phyloP scores from a whole-genome alignment of 2,888 invertebrate genomes.

The Nomada ruficornis region DNA sequence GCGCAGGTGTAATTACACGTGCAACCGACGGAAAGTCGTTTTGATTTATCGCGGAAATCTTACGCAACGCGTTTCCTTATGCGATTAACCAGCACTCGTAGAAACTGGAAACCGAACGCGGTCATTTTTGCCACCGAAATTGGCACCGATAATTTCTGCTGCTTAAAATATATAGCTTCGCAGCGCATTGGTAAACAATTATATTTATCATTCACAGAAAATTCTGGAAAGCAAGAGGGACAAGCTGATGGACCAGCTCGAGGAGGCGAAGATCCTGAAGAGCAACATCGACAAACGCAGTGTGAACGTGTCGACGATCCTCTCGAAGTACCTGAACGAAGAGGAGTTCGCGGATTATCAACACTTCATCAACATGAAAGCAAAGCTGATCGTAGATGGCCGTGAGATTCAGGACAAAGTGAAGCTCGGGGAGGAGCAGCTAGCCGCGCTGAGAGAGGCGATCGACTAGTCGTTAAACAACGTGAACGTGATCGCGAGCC shows the following conservation, averaged over 20 bases:
- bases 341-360: conserved; percentile 92
- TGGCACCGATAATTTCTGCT: too few relatives aligned
- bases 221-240: conserved; percentile 90
- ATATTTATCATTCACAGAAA: conserved; percentile 85
- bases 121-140: too few relatives aligned
- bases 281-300: conserved; percentile 92
- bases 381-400: conserved; percentile 92
- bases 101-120: not conserved
- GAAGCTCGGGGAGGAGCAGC: conserved; percentile 92
- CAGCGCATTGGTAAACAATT: too few relatives aligned
- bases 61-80: conserved; percentile 10
- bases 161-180: too few relatives aligned
- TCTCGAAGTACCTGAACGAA: conserved; percentile 89
- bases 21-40: conserved; percentile 11
- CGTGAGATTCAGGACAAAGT: conserved; percentile 94
- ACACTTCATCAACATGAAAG: conserved; percentile 94
- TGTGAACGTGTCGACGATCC: conserved; percentile 88
- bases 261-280: conserved; percentile 93
- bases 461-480: conserved; percentile 77
- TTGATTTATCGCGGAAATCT: conserved; percentile 22
- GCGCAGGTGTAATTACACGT: conserved; percentile 12
- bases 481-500: conserved; percentile 44
- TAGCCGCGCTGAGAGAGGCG: conserved; percentile 89
- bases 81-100: not conserved
- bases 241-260: conserved; percentile 91